Base-by-base conservation (phyloP, 2,113 vertebrate species). In the Menidia beryllina region DNA sequence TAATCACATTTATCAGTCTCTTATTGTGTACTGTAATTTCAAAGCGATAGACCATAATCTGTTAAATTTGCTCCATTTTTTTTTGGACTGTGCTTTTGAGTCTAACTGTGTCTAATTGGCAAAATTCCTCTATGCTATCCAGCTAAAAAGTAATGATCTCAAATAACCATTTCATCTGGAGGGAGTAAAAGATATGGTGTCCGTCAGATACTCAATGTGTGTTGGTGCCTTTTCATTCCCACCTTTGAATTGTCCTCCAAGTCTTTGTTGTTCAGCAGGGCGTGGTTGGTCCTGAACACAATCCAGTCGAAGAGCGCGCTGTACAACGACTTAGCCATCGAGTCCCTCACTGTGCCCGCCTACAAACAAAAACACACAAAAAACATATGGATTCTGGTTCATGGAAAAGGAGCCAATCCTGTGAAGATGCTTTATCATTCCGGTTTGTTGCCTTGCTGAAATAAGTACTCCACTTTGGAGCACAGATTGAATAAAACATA, bases 231-330 rank as follows among this genome's bases (percentile, higher is more conserved):
- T 45, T 60, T n/a, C 4, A 7, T 56, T 54, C 72, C 71, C 91
- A 99, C 97, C 95, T 97, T 97, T 62, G 93, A 94, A 57, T 65
- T 94, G 62, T 97, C 95, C 71, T 97, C 97, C 86, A 98, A 87
- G 83, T 98, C 96, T 89, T 95, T 97, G 45, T 95, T 96, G 89
- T 97, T 97, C 57, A 99, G 94, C 82, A 99, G 96, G 0, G 97
- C 97, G 0, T 99, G 96, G 86, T 99, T 98, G 83, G 96, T 97
- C 61, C 97, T 93, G 92, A 99, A 98, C 77, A 99, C 97, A 7
- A 99, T 99, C 97, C 97, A 99, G 90, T 99, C 97, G 24, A 99
- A 98, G 47, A 99, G 89, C 8, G 97, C 96, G 0, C 96, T 95
- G 84, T 99, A 99, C 67, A 99, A 80, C 0, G 97, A 99, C 81